Conservation (phyloP, 2,113 vertebrate genomes). For the Hippopotamus amphibius region DNA sequence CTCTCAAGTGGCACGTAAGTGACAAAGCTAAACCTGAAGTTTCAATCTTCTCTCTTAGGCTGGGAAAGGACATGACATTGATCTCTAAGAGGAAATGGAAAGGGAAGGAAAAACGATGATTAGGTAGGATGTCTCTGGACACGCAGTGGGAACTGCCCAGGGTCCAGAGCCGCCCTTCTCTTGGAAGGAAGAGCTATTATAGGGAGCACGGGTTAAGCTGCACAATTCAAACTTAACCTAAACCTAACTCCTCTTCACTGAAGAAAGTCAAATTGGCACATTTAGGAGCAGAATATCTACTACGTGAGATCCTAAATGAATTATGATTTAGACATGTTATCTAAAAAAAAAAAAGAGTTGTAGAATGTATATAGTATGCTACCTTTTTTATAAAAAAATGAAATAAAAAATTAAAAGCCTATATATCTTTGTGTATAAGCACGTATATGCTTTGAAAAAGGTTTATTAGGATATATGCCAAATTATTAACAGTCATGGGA, state of each 20-base stretch:
- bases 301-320: conserved; percentile 2
- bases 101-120: background rate
- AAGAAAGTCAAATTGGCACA: conserved; percentile 17
- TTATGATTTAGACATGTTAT: background rate
- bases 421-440: background rate
- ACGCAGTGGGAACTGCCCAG: background rate
- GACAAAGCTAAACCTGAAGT: background rate
- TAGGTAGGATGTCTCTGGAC: background rate
- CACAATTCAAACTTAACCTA: conserved; percentile 14
- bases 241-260: background rate
- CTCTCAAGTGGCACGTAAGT: background rate
- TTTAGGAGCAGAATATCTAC: background rate
- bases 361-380: background rate
- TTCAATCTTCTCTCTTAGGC: background rate
- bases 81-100: background rate
- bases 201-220: background rate
- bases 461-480: background rate
- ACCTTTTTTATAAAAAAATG: background rate
- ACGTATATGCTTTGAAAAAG: conserved; percentile 17
- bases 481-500: background rate
- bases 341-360: background rate
- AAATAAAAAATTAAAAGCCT: background rate
- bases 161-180: background rate
- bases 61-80: background rate
- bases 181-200: background rate